Conservation (phyloP, 2,888 invertebrate species). For the Didymodactylos carnosus region DNA sequence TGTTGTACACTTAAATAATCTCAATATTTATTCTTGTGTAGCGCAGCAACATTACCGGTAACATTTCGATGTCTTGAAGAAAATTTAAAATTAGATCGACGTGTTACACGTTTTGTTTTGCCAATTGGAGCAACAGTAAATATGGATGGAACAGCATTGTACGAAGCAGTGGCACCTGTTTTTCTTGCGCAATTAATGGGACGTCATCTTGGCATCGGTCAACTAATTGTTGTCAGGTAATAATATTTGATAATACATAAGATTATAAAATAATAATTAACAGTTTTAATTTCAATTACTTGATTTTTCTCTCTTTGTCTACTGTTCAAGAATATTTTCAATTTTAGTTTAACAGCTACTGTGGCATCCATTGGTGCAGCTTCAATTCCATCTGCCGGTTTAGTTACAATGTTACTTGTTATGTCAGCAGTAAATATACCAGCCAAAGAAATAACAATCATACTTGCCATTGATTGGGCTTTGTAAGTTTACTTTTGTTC, state of each 20-base stretch:
- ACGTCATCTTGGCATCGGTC: slow-evolving; percentile 25
- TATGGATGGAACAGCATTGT: slow-evolving; percentile 39
- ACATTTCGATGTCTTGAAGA: slow-evolving; percentile 49
- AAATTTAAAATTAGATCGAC: slow-evolving; percentile 44
- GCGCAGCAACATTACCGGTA: slow-evolving; percentile 47
- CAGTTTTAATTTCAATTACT: no score
- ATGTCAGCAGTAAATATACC: slow-evolving; percentile 46
- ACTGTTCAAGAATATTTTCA: no score
- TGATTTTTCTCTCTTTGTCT: no score
- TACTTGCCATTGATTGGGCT: slow-evolving; percentile 49
- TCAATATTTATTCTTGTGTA: no score
- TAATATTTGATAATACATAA: background rate
- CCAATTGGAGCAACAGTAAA: slow-evolving; percentile 39
- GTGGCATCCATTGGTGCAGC: slow-evolving; percentile 48
- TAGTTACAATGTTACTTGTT: slow-evolving; percentile 49
- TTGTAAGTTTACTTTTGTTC: slow-evolving; percentile 37
- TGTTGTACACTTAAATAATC: no score
- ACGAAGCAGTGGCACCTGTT: slow-evolving; percentile 40
- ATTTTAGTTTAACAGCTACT: slow-evolving; percentile 43
- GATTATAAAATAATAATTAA: no score
- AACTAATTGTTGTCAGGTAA: slow-evolving; percentile 31
- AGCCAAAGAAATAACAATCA: slow-evolving; percentile 44
- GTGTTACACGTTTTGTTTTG: slow-evolving; percentile 45
- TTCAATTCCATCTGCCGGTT: slow-evolving; percentile 46
- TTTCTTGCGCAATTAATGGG: slow-evolving; percentile 39